Evolutionary conservation across 2,797 vertebrate species (phyloP).

Genomic region (Heliangelus exortis): DNA sequence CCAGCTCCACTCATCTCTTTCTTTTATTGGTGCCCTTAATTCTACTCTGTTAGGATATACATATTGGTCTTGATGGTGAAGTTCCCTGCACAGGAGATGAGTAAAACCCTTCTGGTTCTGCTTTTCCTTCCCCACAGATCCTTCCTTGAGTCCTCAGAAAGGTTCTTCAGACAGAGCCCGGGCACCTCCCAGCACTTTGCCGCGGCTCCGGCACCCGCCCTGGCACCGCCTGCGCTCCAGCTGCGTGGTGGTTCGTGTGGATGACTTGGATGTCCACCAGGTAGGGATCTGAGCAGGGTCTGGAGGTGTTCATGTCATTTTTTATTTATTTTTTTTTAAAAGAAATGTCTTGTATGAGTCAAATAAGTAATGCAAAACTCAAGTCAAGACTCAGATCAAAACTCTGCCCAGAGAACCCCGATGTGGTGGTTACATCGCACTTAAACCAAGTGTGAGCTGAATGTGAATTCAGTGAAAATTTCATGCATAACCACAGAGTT

Average conservation of each 20-base stretch:
- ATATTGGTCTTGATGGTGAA: not conserved
- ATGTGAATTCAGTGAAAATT: not conserved
- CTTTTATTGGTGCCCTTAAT: not conserved
- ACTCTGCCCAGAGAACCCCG: not conserved
- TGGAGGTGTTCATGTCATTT: accelerated
- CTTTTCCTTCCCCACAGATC: slow-evolving; percentile 69
- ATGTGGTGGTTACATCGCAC: accelerated
- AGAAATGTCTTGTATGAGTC: accelerated
- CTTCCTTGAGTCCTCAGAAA: slow-evolving; percentile 75
- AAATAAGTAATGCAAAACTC: not conserved
- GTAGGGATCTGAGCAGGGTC: slow-evolving; percentile 64
- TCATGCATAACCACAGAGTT: not conserved
- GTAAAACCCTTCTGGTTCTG: not conserved
- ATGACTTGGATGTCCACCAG: slow-evolving; percentile 96
- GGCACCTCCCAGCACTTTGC: slow-evolving; percentile 15
- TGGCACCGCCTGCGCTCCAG: slow-evolving; percentile 91
- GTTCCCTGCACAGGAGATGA: not conserved
- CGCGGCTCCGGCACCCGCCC: slow-evolving; percentile 60
- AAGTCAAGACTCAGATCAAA: accelerated
- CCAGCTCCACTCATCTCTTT: not conserved
- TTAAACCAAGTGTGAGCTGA: not conserved
- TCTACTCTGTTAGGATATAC: not conserved
- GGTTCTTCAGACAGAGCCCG: slow-evolving; percentile 73
- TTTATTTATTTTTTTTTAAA: too few relatives aligned
- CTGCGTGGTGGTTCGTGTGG: slow-evolving; percentile 90